phyloP scores from a whole-genome alignment of 2,888 invertebrate genomes.

The Saturnia pavonia region DNA sequence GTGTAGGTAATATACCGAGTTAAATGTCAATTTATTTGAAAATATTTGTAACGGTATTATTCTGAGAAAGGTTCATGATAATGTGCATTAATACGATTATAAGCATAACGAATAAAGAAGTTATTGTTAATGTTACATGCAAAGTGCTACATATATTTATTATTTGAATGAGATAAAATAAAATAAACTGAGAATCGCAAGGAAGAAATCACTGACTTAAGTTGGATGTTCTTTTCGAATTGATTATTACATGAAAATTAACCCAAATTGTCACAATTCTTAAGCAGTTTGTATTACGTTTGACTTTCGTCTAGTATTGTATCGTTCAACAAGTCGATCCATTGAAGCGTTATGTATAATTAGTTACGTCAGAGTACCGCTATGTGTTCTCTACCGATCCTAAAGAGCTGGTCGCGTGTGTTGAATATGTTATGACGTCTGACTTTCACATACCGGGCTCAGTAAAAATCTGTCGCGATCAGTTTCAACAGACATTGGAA shows the following conservation, averaged over 20 bases:
- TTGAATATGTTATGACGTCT: constrained; percentile 62
- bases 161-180: background rate
- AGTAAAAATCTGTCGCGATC: constrained; percentile 9
- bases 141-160: background rate
- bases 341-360: constrained; percentile 69
- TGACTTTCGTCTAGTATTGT: constrained; percentile 62
- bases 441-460: constrained; percentile 64
- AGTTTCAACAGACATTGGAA: background rate
- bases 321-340: constrained; percentile 46
- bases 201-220: background rate
- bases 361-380: constrained; percentile 75
- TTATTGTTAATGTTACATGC: background rate
- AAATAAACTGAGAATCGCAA: background rate
- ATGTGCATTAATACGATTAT: background rate
- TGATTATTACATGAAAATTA: background rate
- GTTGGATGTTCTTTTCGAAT: background rate
- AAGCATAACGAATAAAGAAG: background rate
- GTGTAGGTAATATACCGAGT: background rate
- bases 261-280: background rate
- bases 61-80: background rate
- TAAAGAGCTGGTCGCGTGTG: constrained; percentile 57
- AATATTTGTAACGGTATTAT: background rate
- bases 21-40: background rate
- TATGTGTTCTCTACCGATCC: constrained; percentile 65
- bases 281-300: constrained; percentile 47